phyloP scores from a whole-genome alignment of 2,113 vertebrate species.

The Pelecanoides urinatrix region DNA sequence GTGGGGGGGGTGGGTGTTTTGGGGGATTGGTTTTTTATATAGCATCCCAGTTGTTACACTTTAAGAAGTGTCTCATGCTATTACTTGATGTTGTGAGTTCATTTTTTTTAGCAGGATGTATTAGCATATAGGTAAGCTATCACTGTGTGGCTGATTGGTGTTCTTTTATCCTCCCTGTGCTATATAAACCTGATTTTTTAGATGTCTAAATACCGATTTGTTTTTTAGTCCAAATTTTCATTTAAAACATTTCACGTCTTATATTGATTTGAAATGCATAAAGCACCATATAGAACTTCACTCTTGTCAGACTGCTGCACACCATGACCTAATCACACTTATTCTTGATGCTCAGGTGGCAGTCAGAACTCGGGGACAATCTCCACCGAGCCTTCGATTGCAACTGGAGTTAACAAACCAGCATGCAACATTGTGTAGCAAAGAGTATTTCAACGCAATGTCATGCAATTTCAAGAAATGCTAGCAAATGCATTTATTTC shows the following conservation, averaged over 20 bases:
- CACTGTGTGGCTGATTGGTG: neutral
- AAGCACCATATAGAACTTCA: neutral
- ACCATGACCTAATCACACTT: neutral
- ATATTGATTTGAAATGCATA: neutral
- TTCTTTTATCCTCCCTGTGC: too few species aligned
- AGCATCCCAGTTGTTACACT: neutral
- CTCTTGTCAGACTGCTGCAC: neutral
- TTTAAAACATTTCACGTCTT: neutral
- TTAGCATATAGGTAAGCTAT: neutral
- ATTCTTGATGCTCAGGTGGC: too few species aligned
- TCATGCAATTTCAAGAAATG: neutral
- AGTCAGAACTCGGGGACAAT: neutral
- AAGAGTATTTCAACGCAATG: neutral
- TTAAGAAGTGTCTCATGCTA: neutral
- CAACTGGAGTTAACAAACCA: neutral
- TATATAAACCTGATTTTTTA: neutral
- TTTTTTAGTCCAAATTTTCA: neutral
- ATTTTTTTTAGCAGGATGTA: neutral
- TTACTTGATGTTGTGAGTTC: neutral
- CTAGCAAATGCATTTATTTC: neutral
- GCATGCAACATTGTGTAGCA: neutral
- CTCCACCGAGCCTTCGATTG: fast-evolving
- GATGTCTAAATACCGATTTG: neutral
- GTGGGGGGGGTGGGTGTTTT: neutral
- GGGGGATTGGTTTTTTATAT: neutral